A percentile compares a stretch with the other conserved stretches of the same genome.
These are phyloP conservation scores for Urocitellus parryii DNA, from an alignment of 2,113 vertebrate genomes.

Conservation along the genomic window DNA sequence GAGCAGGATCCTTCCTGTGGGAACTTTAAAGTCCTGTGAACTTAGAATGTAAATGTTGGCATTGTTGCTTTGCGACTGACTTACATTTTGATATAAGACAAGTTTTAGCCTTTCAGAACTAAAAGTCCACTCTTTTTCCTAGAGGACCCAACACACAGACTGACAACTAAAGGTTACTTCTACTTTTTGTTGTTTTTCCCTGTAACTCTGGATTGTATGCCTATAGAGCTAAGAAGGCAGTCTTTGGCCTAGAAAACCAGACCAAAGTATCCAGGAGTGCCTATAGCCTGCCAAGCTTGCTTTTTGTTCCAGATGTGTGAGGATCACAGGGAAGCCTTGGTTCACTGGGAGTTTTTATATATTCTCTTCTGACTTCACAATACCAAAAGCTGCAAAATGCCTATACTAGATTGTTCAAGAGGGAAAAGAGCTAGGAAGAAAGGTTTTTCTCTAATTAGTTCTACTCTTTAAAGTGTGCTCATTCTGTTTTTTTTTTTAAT, in stretches of 20 bases:
- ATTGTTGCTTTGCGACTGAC: conserved; percentile 61
- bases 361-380: conserved; percentile 7
- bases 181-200: conserved; percentile 18
- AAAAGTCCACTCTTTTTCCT: conserved; percentile 30
- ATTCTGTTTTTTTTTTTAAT: conserved; percentile 28
- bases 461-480: conserved; percentile 54
- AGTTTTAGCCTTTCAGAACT: conserved; percentile 50
- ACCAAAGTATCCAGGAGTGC: conserved; percentile 6
- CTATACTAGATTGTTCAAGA: conserved; percentile 4
- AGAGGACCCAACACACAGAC: neutral
- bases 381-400: conserved; percentile 50
- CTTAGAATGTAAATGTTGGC: conserved; percentile 34
- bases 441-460: conserved; percentile 34
- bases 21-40: conserved; percentile 12
- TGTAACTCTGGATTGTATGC: conserved; percentile 19
- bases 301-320: neutral
- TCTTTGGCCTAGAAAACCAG: conserved; percentile 53
- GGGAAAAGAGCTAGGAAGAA: neutral
- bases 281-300: neutral
- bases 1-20: conserved; percentile 41
- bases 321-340: conserved; percentile 6
- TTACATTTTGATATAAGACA: conserved; percentile 62
- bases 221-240: neutral
- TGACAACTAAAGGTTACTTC: conserved; percentile 27
- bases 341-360: conserved; percentile 52